Evolutionary conservation across 2,797 vertebrate genomes (phyloP).

Genomic region (Pristis pectinata): DNA sequence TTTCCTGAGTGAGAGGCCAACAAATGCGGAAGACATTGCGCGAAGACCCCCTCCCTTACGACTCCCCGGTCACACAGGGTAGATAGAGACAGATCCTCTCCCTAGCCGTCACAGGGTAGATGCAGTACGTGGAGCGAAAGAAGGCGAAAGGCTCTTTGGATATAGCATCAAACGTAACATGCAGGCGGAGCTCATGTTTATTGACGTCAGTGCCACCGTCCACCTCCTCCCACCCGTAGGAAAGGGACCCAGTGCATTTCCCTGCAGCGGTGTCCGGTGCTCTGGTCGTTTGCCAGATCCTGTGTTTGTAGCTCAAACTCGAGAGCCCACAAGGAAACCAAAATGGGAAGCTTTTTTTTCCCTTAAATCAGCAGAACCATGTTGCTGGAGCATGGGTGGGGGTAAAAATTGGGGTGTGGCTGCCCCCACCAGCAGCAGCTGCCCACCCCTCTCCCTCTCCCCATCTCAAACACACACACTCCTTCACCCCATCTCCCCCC

Average conservation of each 20-base stretch:
- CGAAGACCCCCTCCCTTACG: background rate
- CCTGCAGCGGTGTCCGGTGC: background rate
- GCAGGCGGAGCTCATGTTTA: background rate
- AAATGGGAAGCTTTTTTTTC: background rate
- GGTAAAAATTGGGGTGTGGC: constrained; percentile 49
- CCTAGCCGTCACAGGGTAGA: background rate
- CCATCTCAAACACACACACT: background rate
- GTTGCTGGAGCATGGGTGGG: constrained; percentile 38
- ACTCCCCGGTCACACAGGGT: background rate
- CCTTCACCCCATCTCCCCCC: too few species aligned
- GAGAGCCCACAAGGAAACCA: background rate
- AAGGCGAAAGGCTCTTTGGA: background rate
- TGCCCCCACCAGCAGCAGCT: constrained; percentile 41
- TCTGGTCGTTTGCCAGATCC: background rate
- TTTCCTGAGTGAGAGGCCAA: background rate
- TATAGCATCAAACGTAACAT: background rate
- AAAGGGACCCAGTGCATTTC: background rate
- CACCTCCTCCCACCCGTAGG: background rate
- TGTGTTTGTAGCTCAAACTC: background rate
- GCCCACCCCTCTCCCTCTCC: constrained; percentile 43
- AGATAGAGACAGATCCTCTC: background rate
- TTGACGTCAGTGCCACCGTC: background rate
- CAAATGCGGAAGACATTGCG: background rate
- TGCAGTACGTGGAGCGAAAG: background rate
- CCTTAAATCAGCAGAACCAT: background rate